Percentiles rank a stretch among this genome's conserved stretches.
Conservation (phyloP, 2,888 invertebrate genomes). For the Epistrophella euchroma region DNA sequence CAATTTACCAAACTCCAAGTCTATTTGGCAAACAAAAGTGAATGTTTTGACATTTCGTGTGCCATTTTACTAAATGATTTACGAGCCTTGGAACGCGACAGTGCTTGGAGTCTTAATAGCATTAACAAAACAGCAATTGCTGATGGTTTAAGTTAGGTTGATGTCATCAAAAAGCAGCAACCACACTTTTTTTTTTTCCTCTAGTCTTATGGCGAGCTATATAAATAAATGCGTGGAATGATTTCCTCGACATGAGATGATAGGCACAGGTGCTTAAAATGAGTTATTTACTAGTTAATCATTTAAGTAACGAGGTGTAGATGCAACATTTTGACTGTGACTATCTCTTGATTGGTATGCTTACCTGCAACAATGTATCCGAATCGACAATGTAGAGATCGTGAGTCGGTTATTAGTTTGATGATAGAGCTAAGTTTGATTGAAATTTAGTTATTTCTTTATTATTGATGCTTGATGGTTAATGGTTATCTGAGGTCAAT, state of each 20-base stretch:
- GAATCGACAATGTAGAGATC: conserved; percentile 17
- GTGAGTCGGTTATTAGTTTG: conserved; percentile 37
- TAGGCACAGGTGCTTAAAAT: conserved; percentile 52
- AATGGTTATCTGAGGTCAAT: not conserved
- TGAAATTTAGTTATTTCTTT: conserved; percentile 21
- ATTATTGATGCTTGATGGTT: not conserved
- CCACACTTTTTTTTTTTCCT: not conserved
- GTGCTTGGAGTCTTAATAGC: conserved; percentile 47
- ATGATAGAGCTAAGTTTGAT: conserved; percentile 27
- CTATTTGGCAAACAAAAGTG: conserved; percentile 54
- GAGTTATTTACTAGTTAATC: conserved; percentile 61
- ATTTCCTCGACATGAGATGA: conserved; percentile 32
- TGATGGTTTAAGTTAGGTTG: conserved; percentile 3
- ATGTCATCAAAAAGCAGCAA: conserved; percentile 34
- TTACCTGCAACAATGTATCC: conserved; percentile 23
- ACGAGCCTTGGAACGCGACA: conserved; percentile 50
- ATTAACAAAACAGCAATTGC: conserved; percentile 5
- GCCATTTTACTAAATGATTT: conserved; percentile 66
- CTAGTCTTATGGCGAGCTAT: not conserved
- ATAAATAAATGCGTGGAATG: conserved; percentile 56
- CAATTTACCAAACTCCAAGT: not conserved
- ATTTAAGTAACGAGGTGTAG: conserved; percentile 57
- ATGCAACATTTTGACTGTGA: conserved; percentile 29
- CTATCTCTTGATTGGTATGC: conserved; percentile 11
- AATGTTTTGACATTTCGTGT: conserved; percentile 72